These are phyloP conservation scores for Scaptomyza flava DNA, from an alignment of 2,888 invertebrate species.

Conservation along the genomic window DNA sequence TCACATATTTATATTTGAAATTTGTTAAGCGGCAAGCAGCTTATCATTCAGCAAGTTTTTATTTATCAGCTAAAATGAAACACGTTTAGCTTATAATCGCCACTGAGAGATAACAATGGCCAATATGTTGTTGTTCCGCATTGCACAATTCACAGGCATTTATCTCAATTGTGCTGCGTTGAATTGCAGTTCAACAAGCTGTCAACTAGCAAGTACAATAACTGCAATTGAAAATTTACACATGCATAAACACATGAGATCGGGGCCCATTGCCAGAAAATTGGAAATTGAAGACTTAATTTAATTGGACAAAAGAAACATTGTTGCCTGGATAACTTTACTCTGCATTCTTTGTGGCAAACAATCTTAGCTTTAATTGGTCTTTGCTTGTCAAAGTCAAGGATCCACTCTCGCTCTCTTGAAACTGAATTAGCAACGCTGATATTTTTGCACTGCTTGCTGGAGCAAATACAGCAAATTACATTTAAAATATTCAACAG, in stretches of 20 bases:
- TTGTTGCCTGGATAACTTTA: too few relatives aligned
- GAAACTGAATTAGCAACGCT: not conserved
- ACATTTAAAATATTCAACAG: not conserved
- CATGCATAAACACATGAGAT: not conserved
- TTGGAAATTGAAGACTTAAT: not conserved
- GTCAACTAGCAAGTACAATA: constrained; percentile 1
- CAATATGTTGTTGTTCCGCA: constrained; percentile 7
- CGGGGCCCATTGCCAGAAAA: not conserved
- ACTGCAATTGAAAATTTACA: constrained; percentile 18
- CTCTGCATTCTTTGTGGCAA: too few relatives aligned
- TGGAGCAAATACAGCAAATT: too few relatives aligned
- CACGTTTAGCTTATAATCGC: constrained; percentile 2
- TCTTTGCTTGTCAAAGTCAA: not conserved
- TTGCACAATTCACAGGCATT: constrained; percentile 28
- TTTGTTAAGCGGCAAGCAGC: not conserved
- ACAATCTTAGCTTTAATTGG: too few relatives aligned
- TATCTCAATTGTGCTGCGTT: constrained; percentile 31
- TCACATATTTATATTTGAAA: constrained; percentile 23
- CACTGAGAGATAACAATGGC: constrained; percentile 18
- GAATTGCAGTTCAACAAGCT: constrained; percentile 8
- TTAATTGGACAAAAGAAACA: not conserved
- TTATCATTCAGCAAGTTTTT: constrained; percentile 9
- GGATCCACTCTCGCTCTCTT: not conserved
- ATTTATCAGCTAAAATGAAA: constrained; percentile 17
- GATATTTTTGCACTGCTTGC: too few relatives aligned